Conservation (phyloP, 2,113 vertebrate species). For the Takifugu bimaculatus region DNA sequence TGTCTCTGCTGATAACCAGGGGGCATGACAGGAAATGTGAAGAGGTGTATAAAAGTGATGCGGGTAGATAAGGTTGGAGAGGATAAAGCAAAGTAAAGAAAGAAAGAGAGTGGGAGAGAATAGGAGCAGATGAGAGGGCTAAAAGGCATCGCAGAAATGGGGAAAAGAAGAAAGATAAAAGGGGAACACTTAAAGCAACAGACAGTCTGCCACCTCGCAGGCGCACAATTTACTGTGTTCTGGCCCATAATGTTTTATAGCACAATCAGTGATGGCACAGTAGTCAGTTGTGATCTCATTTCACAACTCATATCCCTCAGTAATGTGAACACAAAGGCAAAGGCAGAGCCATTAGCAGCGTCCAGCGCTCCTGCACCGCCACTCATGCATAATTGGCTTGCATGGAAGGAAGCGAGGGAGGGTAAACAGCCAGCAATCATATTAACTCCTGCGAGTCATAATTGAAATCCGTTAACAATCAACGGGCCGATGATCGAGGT, state of each 20-base stretch:
- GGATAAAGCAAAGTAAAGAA: conserved; percentile 20
- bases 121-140: conserved; percentile 22
- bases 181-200: conserved; percentile 50
- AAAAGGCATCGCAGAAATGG: conserved; percentile 29
- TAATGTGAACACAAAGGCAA: conserved; percentile 74
- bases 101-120: not conserved
- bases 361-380: conserved; percentile 60
- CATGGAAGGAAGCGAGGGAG: conserved; percentile 59
- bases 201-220: conserved; percentile 56
- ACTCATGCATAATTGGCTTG: conserved; percentile 67
- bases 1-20: conserved; percentile 55
- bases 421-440: conserved; percentile 68
- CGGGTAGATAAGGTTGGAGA: conserved; percentile 52
- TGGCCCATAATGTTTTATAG: conserved; percentile 73
- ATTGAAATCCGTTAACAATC: conserved; percentile 70
- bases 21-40: conserved; percentile 41
- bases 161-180: conserved; percentile 41
- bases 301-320: conserved; percentile 75
- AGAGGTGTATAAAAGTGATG: conserved; percentile 42
- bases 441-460: conserved; percentile 64
- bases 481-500: conserved; percentile 40
- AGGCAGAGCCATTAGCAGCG: conserved; percentile 64
- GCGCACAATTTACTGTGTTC: conserved; percentile 68
- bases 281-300: conserved; percentile 74
- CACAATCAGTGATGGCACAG: conserved; percentile 65